Base-by-base conservation (phyloP, 2,888 invertebrate species). In the Dynastes hyllus region DNA sequence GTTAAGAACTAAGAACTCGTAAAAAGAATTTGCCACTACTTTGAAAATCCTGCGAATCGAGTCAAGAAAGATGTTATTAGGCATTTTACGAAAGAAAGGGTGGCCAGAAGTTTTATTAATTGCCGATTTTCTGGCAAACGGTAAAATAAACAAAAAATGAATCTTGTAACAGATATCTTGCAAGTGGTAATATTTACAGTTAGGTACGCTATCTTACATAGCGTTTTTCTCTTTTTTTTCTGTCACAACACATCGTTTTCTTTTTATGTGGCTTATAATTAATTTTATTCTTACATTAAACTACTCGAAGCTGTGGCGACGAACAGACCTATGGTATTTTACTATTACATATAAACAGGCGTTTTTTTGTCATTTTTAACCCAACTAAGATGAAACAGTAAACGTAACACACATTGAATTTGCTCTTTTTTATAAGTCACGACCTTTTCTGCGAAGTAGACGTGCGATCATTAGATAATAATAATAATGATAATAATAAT, bases 301-400 rank as follows among this genome's bases (percentile, higher is more conserved):
- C 80, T 81, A 82, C 79, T 67, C 79, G 81, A 81, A 82, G 82
- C 81, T 82, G 81, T 80, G 79, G 70, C 80, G 73, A 81, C 63
- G 76, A 77, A 81, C 69, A 78, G 66, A 75, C 45, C 73, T 79
- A 67, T 69, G 40, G 45, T 55, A 70, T 6, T n/a, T 51, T 13
- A 70, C 51, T 73, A 58, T 40, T 69, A 51, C 22, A 70, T 76
- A 32, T 61, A 76, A 66, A 78, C 63, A 65, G 29, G 65, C 45
- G 45, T 63, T n/a, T 65, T 22, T 65, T 75, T 75, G 45, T 22
- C 32, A 58, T 22, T 50, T 75, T 75, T 73, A 9, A 73, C 16
- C 55, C 55, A 37, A 45, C 58, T 75, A 29, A 51, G 16, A 58
- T 45, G 40, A 61, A 45, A 29, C 6, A 75, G 27, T 45, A 22